Percentiles rank a stretch among this genome's conserved stretches.
phyloP scores from a whole-genome alignment of 23 tunicate genomes.

The Aplidium turbinatum region DNA sequence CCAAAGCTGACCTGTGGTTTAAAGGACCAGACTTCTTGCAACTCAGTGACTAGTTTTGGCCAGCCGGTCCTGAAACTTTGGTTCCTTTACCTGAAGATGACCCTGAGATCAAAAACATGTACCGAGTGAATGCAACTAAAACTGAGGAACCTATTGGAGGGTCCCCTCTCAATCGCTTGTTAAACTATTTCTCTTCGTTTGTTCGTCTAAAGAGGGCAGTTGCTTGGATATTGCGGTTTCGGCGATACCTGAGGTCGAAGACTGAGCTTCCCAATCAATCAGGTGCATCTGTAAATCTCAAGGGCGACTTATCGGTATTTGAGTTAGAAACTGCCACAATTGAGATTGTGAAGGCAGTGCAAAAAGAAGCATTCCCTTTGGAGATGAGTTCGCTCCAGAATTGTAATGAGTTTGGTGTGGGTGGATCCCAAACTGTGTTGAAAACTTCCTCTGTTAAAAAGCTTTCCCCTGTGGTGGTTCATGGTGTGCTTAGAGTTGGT shows the following conservation, averaged over 20 bases:
- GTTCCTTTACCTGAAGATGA: neutral
- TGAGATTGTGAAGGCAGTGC: constrained; percentile 16
- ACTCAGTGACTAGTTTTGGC: neutral
- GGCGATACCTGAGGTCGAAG: too few relatives aligned
- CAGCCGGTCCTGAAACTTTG: neutral
- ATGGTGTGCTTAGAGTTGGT: constrained; percentile 23
- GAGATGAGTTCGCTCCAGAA: neutral
- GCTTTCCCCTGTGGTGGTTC: constrained; percentile 4
- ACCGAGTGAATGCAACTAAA: too few relatives aligned
- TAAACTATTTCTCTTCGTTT: too few relatives aligned
- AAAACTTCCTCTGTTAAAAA: neutral
- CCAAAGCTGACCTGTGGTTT: constrained; percentile 13
- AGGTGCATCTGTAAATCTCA: too few relatives aligned
- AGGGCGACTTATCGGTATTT: neutral
- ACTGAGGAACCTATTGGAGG: too few relatives aligned
- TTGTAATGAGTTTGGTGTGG: neutral
- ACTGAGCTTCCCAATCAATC: too few relatives aligned
- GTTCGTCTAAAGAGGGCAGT: too few relatives aligned
- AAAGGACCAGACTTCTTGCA: constrained; percentile 11
- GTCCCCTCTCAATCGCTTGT: too few relatives aligned
- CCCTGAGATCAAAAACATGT: neutral
- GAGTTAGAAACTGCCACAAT: constrained; percentile 18
- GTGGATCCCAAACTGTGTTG: too few relatives aligned
- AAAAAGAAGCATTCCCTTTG: constrained; percentile 4
- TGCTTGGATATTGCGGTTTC: too few relatives aligned